These are phyloP conservation scores for Axis porcinus DNA, from an alignment of 2,113 vertebrate genomes.

Conservation along the genomic window DNA sequence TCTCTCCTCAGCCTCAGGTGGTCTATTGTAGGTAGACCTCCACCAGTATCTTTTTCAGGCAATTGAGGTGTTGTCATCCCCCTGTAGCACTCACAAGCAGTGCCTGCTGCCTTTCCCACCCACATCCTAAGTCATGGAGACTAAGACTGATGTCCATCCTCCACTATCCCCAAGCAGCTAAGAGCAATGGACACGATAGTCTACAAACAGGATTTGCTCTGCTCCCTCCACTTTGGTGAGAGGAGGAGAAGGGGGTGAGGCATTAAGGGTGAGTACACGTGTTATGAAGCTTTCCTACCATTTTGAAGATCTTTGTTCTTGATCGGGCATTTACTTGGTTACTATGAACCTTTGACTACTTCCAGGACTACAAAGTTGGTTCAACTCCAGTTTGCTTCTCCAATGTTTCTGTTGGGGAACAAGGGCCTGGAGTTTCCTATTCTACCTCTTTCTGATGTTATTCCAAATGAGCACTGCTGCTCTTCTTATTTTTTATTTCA, in stretches of 20 bases:
- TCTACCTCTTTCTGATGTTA: not conserved
- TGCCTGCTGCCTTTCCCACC: not conserved
- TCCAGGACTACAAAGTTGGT: not conserved
- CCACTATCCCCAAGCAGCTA: not conserved
- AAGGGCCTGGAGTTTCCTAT: not conserved
- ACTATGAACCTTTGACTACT: not conserved
- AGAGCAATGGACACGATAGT: not conserved
- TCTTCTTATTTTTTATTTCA: not conserved
- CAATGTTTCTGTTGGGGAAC: not conserved
- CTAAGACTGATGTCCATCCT: not conserved
- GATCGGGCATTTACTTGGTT: not conserved
- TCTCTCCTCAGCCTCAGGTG: not conserved
- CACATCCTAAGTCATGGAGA: not conserved
- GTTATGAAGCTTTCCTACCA: not conserved
- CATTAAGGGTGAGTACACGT: not conserved
- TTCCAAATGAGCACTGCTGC: not conserved
- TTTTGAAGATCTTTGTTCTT: not conserved
- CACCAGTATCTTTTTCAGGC: not conserved
- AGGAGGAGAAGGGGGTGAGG: not conserved
- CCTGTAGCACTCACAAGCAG: not conserved
- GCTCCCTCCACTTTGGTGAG: not conserved
- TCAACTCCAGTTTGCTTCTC: not conserved
- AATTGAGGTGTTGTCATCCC: not conserved
- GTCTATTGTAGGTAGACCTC: not conserved
- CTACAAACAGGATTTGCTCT: not conserved